Conservation (phyloP, 2,888 invertebrate species). For the Platycnemis pennipes region DNA sequence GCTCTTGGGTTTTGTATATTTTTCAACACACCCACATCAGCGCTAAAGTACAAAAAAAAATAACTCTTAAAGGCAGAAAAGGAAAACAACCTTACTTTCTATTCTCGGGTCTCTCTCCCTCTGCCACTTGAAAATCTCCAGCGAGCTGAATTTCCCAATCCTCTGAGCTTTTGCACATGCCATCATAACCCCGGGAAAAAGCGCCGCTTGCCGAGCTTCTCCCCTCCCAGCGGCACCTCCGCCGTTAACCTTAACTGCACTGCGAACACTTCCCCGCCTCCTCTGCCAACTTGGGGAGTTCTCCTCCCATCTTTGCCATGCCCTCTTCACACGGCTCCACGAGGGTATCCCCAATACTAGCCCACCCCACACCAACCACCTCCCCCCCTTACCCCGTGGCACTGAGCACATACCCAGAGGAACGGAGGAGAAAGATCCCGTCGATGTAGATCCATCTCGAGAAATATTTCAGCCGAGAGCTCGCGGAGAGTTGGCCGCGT, state of each 20-base stretch:
- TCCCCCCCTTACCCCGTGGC: neutral
- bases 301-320: neutral
- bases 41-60: neutral
- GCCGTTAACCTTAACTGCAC: neutral
- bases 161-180: neutral
- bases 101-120: neutral
- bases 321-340: neutral
- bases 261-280: neutral
- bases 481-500: neutral
- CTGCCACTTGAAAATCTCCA: neutral
- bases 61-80: neutral
- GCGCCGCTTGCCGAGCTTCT: neutral
- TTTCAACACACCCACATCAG: neutral
- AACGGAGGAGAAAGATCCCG: constrained; percentile 5
- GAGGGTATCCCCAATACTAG: neutral
- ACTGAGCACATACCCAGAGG: neutral
- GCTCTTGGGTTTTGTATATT: neutral
- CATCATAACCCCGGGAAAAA: neutral
- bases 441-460: constrained; percentile 59
- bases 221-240: neutral
- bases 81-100: neutral
- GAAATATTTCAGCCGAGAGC: constrained; percentile 42
- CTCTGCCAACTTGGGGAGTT: neutral
- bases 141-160: neutral
- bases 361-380: neutral